Percentiles rank a stretch among this genome's conserved stretches.
Evolutionary conservation across 2,113 vertebrate species (phyloP).

Genomic region (Dasyurus viverrinus): DNA sequence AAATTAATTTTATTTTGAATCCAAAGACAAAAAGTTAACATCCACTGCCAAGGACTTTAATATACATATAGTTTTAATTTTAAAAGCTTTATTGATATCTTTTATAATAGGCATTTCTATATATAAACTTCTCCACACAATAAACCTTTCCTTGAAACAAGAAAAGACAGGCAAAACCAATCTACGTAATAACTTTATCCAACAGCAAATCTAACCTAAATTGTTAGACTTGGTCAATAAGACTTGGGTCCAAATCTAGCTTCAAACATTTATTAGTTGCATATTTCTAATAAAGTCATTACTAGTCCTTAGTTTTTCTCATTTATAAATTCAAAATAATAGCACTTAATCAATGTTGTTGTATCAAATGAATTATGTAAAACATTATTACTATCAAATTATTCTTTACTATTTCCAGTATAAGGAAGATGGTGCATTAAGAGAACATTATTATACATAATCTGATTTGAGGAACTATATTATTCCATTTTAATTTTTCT

Average conservation of each 20-base stretch:
- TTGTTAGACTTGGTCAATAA: neutral
- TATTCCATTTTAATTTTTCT: neutral
- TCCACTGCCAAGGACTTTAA: neutral
- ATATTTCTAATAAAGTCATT: neutral
- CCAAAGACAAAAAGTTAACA: neutral
- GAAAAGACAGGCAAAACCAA: neutral
- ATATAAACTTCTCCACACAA: neutral
- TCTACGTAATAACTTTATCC: no score
- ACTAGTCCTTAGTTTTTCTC: neutral
- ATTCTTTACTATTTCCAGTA: no score
- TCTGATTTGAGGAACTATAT: neutral
- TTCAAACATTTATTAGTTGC: neutral
- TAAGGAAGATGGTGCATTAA: no score
- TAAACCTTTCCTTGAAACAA: neutral
- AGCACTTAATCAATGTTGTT: neutral
- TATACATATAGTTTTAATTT: neutral
- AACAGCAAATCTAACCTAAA: neutral
- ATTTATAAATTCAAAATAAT: neutral
- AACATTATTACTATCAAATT: neutral
- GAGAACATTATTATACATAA: neutral
- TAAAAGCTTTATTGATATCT: neutral
- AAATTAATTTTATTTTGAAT: neutral
- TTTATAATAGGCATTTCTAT: neutral
- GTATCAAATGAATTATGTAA: neutral
- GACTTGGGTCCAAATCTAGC: neutral